Conservation (phyloP, 1,140 invertebrate genomes). For the Eumeta japonica region DNA sequence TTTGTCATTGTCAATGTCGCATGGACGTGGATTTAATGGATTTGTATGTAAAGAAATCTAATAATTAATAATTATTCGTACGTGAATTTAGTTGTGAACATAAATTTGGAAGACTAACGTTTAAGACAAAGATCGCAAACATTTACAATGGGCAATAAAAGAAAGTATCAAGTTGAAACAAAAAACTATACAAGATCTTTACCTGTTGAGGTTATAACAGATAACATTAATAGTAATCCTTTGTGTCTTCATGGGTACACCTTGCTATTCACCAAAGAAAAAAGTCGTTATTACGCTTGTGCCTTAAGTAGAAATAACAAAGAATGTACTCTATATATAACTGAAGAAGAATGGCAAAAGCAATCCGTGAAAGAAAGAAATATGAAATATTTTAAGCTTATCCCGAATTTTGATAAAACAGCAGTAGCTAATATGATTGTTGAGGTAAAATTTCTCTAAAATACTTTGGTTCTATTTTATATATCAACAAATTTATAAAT, state of each 20-base stretch:
- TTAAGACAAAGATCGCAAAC: too few species aligned
- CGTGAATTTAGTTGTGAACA: too few species aligned
- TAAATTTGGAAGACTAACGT: too few species aligned
- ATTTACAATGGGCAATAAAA: slow-evolving; percentile 30
- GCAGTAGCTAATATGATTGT: slow-evolving; percentile 58
- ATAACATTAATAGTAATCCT: slow-evolving; percentile 53
- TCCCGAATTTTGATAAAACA: slow-evolving; percentile 45
- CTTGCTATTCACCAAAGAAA: slow-evolving; percentile 63
- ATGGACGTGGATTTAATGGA: too few species aligned
- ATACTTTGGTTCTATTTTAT: too few species aligned
- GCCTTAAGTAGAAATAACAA: slow-evolving; percentile 81
- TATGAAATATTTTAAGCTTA: slow-evolving; percentile 52
- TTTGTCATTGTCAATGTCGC: too few species aligned
- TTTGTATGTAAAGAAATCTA: too few species aligned
- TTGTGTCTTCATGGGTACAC: slow-evolving; percentile 67
- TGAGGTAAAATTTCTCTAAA: too few species aligned
- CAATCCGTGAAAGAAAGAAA: slow-evolving; percentile 49
- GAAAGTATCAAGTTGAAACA: slow-evolving; percentile 25
- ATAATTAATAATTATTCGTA: too few species aligned
- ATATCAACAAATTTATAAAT: too few species aligned
- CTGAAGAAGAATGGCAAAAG: slow-evolving; percentile 55
- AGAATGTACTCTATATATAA: slow-evolving; percentile 67
- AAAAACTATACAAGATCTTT: slow-evolving; percentile 15
- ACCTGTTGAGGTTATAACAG: slow-evolving; percentile 42
- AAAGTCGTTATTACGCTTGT: slow-evolving; percentile 71